Conservation (phyloP, 2,888 invertebrate species). For the Cerastis rubricosa region DNA sequence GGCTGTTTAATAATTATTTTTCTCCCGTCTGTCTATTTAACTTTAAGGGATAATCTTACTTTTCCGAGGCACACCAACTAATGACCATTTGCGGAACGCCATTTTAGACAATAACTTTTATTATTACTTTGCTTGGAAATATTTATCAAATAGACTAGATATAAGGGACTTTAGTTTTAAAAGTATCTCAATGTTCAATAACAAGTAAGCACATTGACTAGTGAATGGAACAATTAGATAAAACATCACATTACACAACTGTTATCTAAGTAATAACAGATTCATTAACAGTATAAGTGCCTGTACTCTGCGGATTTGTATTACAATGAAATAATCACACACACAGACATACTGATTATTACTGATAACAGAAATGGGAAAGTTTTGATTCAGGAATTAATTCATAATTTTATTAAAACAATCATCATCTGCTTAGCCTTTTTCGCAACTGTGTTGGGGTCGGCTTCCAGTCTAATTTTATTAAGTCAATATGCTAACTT, state of each 20-base stretch:
- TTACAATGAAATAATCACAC: conserved; percentile 28
- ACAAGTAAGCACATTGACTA: conserved; percentile 6
- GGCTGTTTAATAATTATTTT: no score
- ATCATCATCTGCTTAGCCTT: no score
- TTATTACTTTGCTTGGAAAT: neutral
- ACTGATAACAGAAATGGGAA: conserved; percentile 32
- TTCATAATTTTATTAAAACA: neutral
- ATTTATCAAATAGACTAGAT: neutral
- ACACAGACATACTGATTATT: conserved; percentile 7
- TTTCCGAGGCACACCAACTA: no score
- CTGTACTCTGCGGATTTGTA: conserved; percentile 27
- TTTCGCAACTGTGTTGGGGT: no score
- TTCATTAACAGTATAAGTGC: conserved; percentile 45
- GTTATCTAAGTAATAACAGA: conserved; percentile 52
- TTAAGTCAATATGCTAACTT: neutral
- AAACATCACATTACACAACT: conserved; percentile 41
- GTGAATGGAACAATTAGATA: conserved; percentile 45
- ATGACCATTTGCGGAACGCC: no score
- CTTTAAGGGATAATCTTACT: no score
- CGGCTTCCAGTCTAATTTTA: neutral
- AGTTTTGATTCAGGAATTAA: neutral
- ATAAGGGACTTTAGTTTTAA: neutral
- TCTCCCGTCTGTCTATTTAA: no score
- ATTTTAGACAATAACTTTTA: neutral
- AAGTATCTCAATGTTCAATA: conserved; percentile 22